phyloP scores from a whole-genome alignment of 64 coral and sea anemone species.

The Montipora sp. region DNA sequence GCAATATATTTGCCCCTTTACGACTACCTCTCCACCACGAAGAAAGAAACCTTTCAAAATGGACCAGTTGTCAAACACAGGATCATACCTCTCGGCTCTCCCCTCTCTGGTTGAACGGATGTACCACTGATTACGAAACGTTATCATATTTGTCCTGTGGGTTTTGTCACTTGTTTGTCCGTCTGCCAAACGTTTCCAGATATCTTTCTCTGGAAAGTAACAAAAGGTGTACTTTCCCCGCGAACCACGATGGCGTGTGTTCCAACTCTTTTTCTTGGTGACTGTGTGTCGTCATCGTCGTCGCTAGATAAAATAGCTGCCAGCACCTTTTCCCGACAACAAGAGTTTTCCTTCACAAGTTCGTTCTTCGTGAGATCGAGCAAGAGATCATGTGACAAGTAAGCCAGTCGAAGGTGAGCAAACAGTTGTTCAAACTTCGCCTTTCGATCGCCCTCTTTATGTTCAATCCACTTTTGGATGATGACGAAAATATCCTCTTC shows the following conservation, averaged over 20 bases:
- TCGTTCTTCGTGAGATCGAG: background rate
- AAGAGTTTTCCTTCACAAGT: background rate
- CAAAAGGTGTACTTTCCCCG: background rate
- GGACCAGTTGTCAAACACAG: background rate
- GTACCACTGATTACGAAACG: background rate
- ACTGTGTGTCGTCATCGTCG: background rate
- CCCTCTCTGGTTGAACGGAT: too few relatives aligned
- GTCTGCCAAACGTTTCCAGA: background rate
- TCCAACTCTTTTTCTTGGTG: background rate
- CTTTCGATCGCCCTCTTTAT: background rate
- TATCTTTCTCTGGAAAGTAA: background rate
- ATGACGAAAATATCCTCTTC: background rate
- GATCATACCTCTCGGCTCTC: background rate
- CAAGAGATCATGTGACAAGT: background rate
- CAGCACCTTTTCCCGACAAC: background rate
- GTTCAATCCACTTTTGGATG: constrained; percentile 21
- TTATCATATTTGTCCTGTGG: background rate
- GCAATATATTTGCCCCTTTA: background rate
- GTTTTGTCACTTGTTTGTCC: too few relatives aligned
- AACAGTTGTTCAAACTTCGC: background rate
- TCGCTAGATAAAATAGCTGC: background rate
- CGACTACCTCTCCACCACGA: fast-evolving
- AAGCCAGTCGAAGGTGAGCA: background rate
- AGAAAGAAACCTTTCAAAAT: background rate
- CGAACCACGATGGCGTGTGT: background rate